Conservation (phyloP, 2,113 vertebrate species). For the Ailuropoda melanoleuca region DNA sequence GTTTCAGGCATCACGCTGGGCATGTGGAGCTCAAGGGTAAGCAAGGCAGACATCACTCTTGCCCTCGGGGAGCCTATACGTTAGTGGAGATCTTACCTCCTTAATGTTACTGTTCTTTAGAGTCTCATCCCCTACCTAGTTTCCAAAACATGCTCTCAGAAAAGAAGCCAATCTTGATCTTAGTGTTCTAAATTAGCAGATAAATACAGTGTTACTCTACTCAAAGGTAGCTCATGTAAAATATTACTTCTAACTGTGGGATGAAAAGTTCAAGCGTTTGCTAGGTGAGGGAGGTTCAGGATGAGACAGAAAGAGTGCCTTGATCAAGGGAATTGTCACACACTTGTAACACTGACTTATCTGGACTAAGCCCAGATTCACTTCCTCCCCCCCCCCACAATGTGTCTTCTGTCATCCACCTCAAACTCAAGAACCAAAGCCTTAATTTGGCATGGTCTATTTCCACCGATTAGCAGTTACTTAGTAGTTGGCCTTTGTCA, state of each 20-base stretch:
- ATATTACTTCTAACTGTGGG: neutral
- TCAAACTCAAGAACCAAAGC: neutral
- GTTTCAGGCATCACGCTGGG: neutral
- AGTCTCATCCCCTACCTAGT: neutral
- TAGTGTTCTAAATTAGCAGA: neutral
- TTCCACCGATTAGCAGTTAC: neutral
- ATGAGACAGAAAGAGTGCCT: neutral
- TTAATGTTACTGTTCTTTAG: neutral
- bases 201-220: neutral
- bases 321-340: neutral
- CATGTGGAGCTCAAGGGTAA: fast-evolving
- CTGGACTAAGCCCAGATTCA: neutral
- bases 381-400: neutral
- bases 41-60: fast-evolving
- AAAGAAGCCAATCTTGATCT: neutral
- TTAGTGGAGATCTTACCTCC: neutral
- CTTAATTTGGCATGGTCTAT: neutral
- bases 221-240: neutral
- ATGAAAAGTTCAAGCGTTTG: neutral
- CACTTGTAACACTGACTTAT: neutral
- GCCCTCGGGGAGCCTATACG: neutral
- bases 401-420: neutral
- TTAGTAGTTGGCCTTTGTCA: neutral
- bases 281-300: neutral
- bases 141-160: neutral